phyloP scores from a whole-genome alignment of 2,888 invertebrate species.

The Lordiphosa fenestrarum region DNA sequence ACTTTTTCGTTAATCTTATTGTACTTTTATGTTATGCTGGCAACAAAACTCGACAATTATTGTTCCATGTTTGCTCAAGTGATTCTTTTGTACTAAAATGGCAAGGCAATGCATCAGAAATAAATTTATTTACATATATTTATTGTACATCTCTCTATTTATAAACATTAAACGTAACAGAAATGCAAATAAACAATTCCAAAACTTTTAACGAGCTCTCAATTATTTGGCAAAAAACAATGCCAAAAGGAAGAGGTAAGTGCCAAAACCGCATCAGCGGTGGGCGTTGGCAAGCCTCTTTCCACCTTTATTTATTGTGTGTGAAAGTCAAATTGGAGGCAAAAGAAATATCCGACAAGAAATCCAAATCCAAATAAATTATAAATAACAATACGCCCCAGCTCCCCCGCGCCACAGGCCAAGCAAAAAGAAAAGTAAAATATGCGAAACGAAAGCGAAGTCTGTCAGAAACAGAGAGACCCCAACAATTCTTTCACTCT shows the following conservation, averaged over 20 bases:
- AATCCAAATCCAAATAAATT: conserved; percentile 50
- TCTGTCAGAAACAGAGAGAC: conserved; percentile 50
- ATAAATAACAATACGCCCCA: conserved; percentile 37
- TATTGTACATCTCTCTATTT: conserved; percentile 48
- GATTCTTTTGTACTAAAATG: conserved; percentile 43
- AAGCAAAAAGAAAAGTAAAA: conserved; percentile 41
- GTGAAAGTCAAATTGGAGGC: conserved; percentile 59
- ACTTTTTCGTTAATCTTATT: conserved; percentile 37
- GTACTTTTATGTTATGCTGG: conserved; percentile 23
- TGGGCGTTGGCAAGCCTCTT: conserved; percentile 38
- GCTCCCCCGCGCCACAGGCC: not conserved
- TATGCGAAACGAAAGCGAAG: conserved; percentile 67
- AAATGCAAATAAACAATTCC: conserved; percentile 59
- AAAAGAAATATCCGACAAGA: conserved; percentile 22
- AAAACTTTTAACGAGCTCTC: conserved; percentile 54
- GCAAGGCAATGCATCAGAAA: conserved; percentile 37
- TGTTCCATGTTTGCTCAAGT: conserved; percentile 42
- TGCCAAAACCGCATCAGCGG: not conserved
- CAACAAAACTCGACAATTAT: conserved; percentile 11
- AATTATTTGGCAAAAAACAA: conserved; percentile 43
- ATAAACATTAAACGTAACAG: conserved; percentile 54
- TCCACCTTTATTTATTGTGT: conserved; percentile 17
- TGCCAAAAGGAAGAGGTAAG: conserved; percentile 6
- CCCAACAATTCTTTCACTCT: conserved; percentile 53
- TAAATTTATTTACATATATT: conserved; percentile 31